Percentiles rank a stretch among this genome's conserved stretches.
These are phyloP conservation scores for Scaptodrosophila lebanonensis DNA, from an alignment of 1,140 invertebrate genomes.

Conservation along the genomic window DNA sequence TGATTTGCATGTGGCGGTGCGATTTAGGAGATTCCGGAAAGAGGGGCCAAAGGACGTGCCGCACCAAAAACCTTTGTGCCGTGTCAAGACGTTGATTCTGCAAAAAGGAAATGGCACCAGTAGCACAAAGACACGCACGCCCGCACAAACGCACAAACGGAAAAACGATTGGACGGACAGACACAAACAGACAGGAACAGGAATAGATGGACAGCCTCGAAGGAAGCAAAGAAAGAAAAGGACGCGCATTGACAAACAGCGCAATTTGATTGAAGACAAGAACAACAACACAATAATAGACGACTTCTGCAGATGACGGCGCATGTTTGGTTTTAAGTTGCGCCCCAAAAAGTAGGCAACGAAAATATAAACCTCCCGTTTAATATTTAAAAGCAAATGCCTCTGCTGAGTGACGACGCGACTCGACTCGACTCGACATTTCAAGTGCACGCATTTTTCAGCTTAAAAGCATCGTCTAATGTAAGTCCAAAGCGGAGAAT, in stretches of 20 bases:
- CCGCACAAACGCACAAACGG: too few species aligned
- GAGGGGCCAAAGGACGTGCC: slow-evolving; percentile 29
- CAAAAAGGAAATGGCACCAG: slow-evolving; percentile 41
- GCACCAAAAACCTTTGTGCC: slow-evolving; percentile 19
- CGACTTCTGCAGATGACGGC: too few species aligned
- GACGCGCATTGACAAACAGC: too few species aligned
- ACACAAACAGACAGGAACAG: too few species aligned
- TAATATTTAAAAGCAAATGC: slow-evolving; percentile 43
- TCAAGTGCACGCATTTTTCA: slow-evolving; percentile 75
- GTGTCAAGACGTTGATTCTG: slow-evolving; percentile 19
- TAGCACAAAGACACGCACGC: slow-evolving; percentile 52
- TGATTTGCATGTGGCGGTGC: slow-evolving; percentile 61
- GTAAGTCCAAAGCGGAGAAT: slow-evolving; percentile 42
- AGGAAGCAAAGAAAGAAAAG: too few species aligned
- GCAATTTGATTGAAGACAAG: too few species aligned
- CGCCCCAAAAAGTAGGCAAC: slow-evolving; percentile 47
- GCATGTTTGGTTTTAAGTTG: too few species aligned
- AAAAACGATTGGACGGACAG: too few species aligned
- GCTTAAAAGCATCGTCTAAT: slow-evolving; percentile 74
- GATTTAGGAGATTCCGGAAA: not conserved
- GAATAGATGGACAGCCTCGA: not conserved
- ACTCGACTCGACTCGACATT: slow-evolving; percentile 7
- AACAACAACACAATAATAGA: too few species aligned
- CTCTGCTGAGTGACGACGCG: not conserved
- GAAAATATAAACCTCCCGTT: too few species aligned